A percentile compares a stretch with the other conserved stretches of the same genome.
Evolutionary conservation across 1,140 invertebrate species (phyloP).

Genomic region (Galleria mellonella): DNA sequence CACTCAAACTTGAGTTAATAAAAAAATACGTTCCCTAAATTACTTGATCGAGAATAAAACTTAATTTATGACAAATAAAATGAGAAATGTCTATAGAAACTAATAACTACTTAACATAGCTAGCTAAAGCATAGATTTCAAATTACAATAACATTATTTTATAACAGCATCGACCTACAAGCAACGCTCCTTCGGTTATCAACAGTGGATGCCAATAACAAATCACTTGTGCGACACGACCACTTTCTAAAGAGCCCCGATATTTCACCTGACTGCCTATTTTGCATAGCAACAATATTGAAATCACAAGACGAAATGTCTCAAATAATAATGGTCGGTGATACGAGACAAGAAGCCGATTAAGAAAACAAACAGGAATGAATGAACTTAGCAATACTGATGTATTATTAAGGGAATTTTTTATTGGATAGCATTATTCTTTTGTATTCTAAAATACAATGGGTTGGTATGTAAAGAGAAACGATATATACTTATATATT

Average conservation of each 20-base stretch:
- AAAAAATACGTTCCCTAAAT: no score
- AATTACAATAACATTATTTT: slow-evolving; percentile 34
- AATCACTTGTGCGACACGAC: slow-evolving; percentile 28
- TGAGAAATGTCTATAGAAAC: no score
- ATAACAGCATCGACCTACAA: slow-evolving; percentile 26
- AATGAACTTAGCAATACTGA: slow-evolving; percentile 15
- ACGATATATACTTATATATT: no score
- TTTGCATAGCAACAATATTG: background rate
- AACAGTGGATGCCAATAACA: slow-evolving; percentile 27
- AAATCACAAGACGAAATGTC: slow-evolving; percentile 1
- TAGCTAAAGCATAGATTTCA: no score
- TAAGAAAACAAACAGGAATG: slow-evolving; percentile 38
- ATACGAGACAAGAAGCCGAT: slow-evolving; percentile 28
- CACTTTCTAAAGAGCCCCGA: slow-evolving; percentile 23
- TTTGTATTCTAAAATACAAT: no score
- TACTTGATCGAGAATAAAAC: no score
- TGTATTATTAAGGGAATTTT: no score
- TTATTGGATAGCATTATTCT: no score
- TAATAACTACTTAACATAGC: no score
- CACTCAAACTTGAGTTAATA: no score
- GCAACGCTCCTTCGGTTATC: slow-evolving; percentile 41
- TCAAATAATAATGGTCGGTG: slow-evolving; percentile 12
- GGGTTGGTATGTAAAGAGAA: no score
- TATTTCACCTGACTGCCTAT: slow-evolving; percentile 12
- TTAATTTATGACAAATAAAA: no score